Conservation (phyloP, 2,113 vertebrate genomes). For the Rhea americana region DNA sequence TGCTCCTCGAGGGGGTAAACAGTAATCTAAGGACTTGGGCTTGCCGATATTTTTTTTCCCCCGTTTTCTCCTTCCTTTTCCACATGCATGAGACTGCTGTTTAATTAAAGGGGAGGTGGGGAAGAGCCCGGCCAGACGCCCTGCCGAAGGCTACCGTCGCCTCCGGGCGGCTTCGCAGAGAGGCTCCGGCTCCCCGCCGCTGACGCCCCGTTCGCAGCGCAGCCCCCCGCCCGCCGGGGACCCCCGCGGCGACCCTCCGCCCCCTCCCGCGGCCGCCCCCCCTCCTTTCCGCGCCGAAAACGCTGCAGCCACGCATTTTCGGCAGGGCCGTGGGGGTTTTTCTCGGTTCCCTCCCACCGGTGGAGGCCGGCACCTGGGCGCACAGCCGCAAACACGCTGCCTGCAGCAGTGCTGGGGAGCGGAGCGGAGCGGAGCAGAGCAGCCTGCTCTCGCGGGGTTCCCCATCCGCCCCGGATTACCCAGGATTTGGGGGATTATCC, state of each 20-base stretch:
- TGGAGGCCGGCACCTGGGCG: background rate
- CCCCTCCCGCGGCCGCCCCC: background rate
- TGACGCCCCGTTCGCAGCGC: background rate
- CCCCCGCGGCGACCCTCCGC: background rate
- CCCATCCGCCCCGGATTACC: background rate
- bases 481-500: background rate
- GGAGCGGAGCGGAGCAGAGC: background rate
- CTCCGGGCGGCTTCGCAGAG: background rate
- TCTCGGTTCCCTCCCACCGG: background rate
- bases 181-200: background rate
- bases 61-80: constrained; percentile 37
- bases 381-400: background rate
- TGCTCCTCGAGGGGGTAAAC: constrained; percentile 62
- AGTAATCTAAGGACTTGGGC: constrained; percentile 30
- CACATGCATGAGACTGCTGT: background rate
- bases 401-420: background rate
- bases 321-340: no score
- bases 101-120: constrained; percentile 33
- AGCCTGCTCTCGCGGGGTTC: background rate
- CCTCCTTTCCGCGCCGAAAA: background rate
- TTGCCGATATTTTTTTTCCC: background rate
- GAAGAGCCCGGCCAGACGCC: constrained; percentile 23
- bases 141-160: background rate
- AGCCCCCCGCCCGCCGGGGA: rapidly evolving
- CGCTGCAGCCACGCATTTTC: no score